Percentiles rank a stretch among this genome's conserved stretches.
Conservation (phyloP, 2,113 vertebrate genomes). For the Boulengeromyrus knoepffleri region DNA sequence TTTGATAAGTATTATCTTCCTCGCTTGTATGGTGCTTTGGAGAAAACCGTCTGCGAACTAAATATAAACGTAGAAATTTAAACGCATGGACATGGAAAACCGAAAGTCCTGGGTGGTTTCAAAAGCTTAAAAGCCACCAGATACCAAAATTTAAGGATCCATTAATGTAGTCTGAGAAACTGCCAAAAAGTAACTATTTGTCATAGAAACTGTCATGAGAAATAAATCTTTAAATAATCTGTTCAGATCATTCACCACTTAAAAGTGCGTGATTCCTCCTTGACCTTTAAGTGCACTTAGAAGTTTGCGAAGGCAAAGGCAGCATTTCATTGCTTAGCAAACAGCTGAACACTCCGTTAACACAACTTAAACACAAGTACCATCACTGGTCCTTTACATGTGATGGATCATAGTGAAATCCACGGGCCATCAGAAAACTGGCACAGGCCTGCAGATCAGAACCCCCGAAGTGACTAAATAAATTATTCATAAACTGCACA, state of each 20-base stretch:
- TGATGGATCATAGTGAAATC: background rate
- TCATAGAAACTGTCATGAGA: background rate
- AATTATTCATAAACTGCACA: background rate
- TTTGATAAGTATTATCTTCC: background rate
- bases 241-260: background rate
- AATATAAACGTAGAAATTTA: background rate
- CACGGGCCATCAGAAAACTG: background rate
- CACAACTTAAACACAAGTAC: background rate
- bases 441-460: background rate
- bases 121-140: background rate
- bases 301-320: background rate
- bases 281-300: background rate
- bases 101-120: background rate
- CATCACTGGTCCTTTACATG: background rate
- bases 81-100: background rate
- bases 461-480: background rate
- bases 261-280: background rate
- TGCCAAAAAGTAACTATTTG: background rate
- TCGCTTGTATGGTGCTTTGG: background rate
- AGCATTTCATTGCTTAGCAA: background rate
- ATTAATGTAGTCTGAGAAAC: background rate
- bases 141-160: background rate
- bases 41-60: background rate
- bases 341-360: background rate
- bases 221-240: background rate